Conservation (phyloP, 2,888 invertebrate genomes). For the Hyalella azteca region DNA sequence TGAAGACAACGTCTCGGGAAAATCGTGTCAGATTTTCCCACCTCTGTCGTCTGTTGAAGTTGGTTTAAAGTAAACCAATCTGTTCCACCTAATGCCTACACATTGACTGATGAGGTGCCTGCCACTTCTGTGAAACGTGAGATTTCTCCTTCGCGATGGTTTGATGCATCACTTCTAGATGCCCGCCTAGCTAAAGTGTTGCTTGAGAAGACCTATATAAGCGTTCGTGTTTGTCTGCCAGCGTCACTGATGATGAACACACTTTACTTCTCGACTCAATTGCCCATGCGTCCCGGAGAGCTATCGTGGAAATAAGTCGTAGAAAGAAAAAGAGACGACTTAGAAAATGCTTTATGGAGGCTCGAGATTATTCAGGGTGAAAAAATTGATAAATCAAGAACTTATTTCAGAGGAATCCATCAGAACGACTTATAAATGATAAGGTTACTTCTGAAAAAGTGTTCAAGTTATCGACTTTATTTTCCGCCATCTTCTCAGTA, state of each 20-base stretch:
- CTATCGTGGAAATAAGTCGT: too few relatives aligned
- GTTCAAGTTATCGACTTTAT: too few relatives aligned
- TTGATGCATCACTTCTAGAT: conserved; percentile 11
- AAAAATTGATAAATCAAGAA: too few relatives aligned
- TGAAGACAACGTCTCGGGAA: not conserved
- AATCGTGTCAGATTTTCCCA: not conserved
- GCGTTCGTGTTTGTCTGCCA: not conserved
- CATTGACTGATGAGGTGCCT: conserved; percentile 12
- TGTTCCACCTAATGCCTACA: conserved; percentile 12
- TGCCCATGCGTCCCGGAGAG: not conserved
- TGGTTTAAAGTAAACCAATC: not conserved
- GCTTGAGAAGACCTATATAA: conserved; percentile 6
- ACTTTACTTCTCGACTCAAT: not conserved
- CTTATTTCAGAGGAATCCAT: too few relatives aligned
- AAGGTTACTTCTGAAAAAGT: too few relatives aligned
- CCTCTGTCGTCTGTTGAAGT: not conserved
- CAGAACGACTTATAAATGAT: too few relatives aligned
- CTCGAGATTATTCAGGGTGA: too few relatives aligned
- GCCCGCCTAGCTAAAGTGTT: not conserved
- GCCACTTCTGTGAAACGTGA: not conserved
- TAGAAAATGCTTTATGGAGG: too few relatives aligned
- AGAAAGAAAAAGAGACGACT: too few relatives aligned
- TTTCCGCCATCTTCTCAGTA: too few relatives aligned
- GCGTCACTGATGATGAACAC: conserved; percentile 1
- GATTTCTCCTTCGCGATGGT: not conserved